A percentile compares a stretch with the other conserved stretches of the same genome.
These are phyloP conservation scores for Emmelina monodactyla DNA, from an alignment of 2,888 invertebrate species.

Conservation along the genomic window DNA sequence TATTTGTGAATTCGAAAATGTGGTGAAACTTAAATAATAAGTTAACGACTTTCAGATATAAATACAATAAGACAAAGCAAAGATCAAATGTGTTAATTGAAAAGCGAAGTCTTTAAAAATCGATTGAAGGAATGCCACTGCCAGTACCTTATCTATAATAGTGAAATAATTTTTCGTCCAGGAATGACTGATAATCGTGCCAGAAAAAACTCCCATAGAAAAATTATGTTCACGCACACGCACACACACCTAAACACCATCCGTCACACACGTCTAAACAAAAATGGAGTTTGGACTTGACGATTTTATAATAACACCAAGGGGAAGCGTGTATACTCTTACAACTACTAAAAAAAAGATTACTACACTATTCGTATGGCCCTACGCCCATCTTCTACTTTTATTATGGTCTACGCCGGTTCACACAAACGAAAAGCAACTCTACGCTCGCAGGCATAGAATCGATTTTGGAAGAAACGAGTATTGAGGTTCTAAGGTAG, in stretches of 20 bases:
- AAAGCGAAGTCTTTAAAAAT: too few relatives aligned
- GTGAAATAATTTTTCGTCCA: not conserved
- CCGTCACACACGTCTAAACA: slow-evolving; percentile 40
- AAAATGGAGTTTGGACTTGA: slow-evolving; percentile 44
- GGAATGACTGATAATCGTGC: not conserved
- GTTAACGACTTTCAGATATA: too few relatives aligned
- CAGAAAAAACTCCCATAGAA: slow-evolving; percentile 21
- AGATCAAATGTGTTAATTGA: too few relatives aligned
- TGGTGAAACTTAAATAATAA: too few relatives aligned
- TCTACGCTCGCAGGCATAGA: slow-evolving; percentile 14
- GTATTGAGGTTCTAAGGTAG: slow-evolving; percentile 26
- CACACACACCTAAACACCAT: slow-evolving; percentile 40
- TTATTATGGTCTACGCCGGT: slow-evolving; percentile 30
- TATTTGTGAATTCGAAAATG: too few relatives aligned
- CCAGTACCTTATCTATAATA: too few relatives aligned
- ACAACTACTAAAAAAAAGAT: slow-evolving; percentile 31
- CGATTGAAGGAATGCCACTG: too few relatives aligned
- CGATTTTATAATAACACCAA: slow-evolving; percentile 62
- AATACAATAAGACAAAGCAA: too few relatives aligned
- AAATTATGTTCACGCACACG: slow-evolving; percentile 18
- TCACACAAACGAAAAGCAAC: slow-evolving; percentile 15
- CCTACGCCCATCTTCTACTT: slow-evolving; percentile 46
- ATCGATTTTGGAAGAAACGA: slow-evolving; percentile 16
- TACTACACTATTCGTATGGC: slow-evolving; percentile 39
- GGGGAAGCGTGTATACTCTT: slow-evolving; percentile 22